Percentiles rank a stretch among this genome's conserved stretches.
Conservation (phyloP, 2,797 vertebrate species). For the Alauda arvensis region DNA sequence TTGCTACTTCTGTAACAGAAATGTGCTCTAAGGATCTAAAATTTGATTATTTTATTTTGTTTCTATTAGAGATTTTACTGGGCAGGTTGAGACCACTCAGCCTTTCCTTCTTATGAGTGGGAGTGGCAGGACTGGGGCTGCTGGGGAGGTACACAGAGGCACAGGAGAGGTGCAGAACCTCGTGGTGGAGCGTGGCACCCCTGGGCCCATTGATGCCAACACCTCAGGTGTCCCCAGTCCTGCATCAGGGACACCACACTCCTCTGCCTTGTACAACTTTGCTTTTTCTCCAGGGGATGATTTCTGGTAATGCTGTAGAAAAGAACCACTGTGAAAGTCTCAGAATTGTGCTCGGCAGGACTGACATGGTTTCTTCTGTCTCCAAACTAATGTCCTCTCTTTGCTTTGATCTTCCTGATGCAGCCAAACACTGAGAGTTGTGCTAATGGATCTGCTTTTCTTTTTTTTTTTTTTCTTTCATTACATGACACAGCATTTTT, state of each 20-base stretch:
- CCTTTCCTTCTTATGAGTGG: not conserved
- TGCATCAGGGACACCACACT: not conserved
- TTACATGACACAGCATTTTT: not conserved
- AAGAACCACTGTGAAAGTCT: not conserved
- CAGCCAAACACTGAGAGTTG: not conserved
- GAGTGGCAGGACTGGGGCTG: not conserved
- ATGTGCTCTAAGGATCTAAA: not conserved
- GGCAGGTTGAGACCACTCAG: not conserved
- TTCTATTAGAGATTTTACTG: not conserved
- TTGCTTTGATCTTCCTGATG: not conserved
- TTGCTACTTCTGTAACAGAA: not conserved
- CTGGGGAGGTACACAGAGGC: not conserved
- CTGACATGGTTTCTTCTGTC: not conserved
- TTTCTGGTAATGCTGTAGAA: not conserved
- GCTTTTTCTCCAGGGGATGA: not conserved
- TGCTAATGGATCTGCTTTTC: not conserved
- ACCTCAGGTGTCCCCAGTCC: not conserved
- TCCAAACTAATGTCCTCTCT: not conserved
- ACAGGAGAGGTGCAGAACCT: not conserved
- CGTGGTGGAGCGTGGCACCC: rapidly evolving
- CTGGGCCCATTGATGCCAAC: rapidly evolving
- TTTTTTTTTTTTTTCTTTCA: not conserved
- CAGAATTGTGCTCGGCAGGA: not conserved
- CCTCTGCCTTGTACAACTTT: rapidly evolving
- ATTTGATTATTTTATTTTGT: not conserved